Evolutionary conservation across 2,888 invertebrate genomes (phyloP).

Genomic region (Gisinianus flammeolus): DNA sequence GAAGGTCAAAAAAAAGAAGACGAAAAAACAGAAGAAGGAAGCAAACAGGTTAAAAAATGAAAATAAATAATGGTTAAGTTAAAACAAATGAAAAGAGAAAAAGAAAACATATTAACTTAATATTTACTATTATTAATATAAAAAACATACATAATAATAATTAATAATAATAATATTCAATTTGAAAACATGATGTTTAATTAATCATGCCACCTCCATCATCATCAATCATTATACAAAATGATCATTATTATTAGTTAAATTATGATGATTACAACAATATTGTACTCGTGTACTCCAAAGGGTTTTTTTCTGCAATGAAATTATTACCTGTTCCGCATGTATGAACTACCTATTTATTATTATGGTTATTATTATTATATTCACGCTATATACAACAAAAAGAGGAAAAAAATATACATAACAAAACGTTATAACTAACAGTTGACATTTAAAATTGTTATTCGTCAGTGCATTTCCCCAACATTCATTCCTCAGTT

Average conservation of each 20-base stretch:
- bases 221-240: not conserved
- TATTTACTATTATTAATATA: conserved; percentile 34
- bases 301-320: conserved; percentile 21
- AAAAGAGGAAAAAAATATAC: not conserved
- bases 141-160: not conserved
- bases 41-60: conserved; percentile 11
- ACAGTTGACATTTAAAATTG: not conserved
- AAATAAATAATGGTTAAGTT: conserved; percentile 11
- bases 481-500: too few relatives aligned
- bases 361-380: conserved; percentile 14
- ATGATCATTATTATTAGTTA: not conserved
- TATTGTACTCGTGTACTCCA: not conserved
- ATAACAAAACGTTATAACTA: too few relatives aligned
- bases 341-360: not conserved
- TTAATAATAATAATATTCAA: conserved; percentile 11
- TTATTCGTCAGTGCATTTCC: not conserved
- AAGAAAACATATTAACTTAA: conserved; percentile 25
- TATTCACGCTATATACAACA: conserved; percentile 3
- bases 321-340: conserved; percentile 16
- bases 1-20: not conserved
- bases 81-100: conserved; percentile 21
- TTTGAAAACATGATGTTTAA: not conserved
- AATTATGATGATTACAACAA: not conserved
- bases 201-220: not conserved
- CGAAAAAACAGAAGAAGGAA: conserved; percentile 1